Evolutionary conservation across 2,888 invertebrate species (phyloP), one percentile per base, ranked within the genome.

Genomic region (Hemicrepidius hirtus): DNA sequence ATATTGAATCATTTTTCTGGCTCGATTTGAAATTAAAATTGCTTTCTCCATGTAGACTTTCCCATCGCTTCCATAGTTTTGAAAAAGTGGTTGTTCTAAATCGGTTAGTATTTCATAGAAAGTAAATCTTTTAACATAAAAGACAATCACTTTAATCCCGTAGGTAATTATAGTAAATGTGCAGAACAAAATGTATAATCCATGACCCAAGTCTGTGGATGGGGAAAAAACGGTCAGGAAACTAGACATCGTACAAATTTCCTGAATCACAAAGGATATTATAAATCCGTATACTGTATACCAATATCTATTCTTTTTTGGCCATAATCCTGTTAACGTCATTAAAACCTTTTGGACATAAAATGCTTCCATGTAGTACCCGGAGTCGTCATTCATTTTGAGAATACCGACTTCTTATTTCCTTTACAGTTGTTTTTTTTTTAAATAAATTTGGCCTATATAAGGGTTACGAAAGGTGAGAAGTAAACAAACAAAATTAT

Each of bases 61-160:
- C 20, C 16, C 5, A 0, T 32, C 20, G 1, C 20, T 1, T 9
- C n/a, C 6, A 9, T 59, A 37, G 12, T 12, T 20, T 20, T 7
- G 37, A 37, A 59, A 59, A 12, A 59, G 12, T 7, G 57, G 57
- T 12, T 59, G 57, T 40, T 59, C 7, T 18, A 59, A 59, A 10
- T 59, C 57, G 9, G 9, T 37, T 10, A 59, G 40, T 10, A 59
- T 59, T 12, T 20, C 35, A 6, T 3, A 7, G 3, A 59, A 59
- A 0, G 12, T 20, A 12, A 18, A 6, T 59, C 12, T 37, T 18
- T 59, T 59, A 1, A n/a, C 3, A n/a, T 37, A 37, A 1, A 59
- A n/a, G n/a, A 59, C 21, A 37, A 40, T 37, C n/a, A 59, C 57
- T 37, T 59, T 59, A 6, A 59, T 12, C 5, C 40, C 20, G n/a